These are phyloP conservation scores for Trichopria drosophilae DNA, from an alignment of 2,888 invertebrate species.

Conservation along the genomic window DNA sequence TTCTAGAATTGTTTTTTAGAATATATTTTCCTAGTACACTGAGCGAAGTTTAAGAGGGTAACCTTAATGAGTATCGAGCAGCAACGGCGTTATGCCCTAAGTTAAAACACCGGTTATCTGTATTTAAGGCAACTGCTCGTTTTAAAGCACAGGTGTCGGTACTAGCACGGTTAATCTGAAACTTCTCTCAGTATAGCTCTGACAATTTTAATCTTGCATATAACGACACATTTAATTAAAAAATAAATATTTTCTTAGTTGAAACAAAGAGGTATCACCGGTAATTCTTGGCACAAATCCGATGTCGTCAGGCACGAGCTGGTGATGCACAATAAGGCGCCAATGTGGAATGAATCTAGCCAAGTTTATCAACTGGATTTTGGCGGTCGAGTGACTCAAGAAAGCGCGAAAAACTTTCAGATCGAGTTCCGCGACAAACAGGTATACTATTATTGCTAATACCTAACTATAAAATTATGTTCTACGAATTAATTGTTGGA, in stretches of 20 bases:
- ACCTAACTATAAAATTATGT: background rate
- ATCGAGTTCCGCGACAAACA: constrained; percentile 96
- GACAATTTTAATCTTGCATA: too few species aligned
- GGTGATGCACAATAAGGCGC: constrained; percentile 96
- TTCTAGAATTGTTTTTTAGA: too few species aligned
- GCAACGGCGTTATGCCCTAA: too few species aligned
- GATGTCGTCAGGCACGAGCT: constrained; percentile 67
- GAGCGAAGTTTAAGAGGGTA: too few species aligned
- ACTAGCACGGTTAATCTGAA: too few species aligned
- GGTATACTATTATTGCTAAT: constrained; percentile 61
- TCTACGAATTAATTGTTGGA: too few species aligned
- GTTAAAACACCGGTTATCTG: too few species aligned
- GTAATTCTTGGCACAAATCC: constrained; percentile 45
- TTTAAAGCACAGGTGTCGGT: too few species aligned
- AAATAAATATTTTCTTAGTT: constrained; percentile 63
- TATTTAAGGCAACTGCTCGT: too few species aligned
- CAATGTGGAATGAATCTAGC: constrained; percentile 98
- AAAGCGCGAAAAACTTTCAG: constrained; percentile 99
- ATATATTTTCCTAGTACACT: too few species aligned
- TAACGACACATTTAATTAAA: background rate
- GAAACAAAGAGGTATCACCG: constrained; percentile 62
- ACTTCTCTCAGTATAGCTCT: too few species aligned
- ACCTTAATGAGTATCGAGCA: too few species aligned
- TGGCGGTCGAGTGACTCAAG: constrained; percentile 97
- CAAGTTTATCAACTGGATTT: constrained; percentile 99